Evolutionary conservation across 2,797 vertebrate species (phyloP), one percentile per base, ranked within the genome.

Genomic region (Distichodus sexfasciatus): DNA sequence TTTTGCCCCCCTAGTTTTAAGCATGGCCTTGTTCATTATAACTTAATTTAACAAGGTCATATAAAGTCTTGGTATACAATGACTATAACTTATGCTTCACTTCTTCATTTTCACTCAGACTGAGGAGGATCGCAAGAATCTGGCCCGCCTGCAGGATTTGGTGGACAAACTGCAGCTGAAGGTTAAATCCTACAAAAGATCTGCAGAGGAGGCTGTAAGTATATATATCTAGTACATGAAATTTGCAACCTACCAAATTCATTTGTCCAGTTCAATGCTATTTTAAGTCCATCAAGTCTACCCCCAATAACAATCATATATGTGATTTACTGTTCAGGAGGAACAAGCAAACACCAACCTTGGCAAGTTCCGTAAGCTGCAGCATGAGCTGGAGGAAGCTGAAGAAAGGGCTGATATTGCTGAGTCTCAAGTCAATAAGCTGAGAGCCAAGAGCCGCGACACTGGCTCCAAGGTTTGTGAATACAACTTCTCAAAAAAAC

Each of bases 151-250:
- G 35, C 90, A 92, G 71, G 90, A 92, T 31, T 83, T 92, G 60
- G 90, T 91, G 7, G 90, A 92, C 71, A 91, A 91, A 68, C 82
- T 92, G 78, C 90, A 92, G 74, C 70, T 91, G 63, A 92, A 91
- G 58, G 89, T 92, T 55, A 91, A 91, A 72, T 78, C 89, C 44
- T 91, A 91, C 76, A 91, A 92, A 80, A 90, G 90, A 74, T 8
- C 86, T 74, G 66, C 89, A 12, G 90, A 91, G 80, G 90, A 91
- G 71, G 79, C 88, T 79, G 90, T 92, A 78, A 87, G 90, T 88
- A 31, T 2, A n/a, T n/a, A 12, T 24, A 11, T 23, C 2, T 23
- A 46, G 17, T n/a, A n/a, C n/a, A n/a, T n/a, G n/a, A n/a, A n/a
- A n/a, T n/a, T n/a, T n/a, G n/a, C n/a, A n/a, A n/a, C 4, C 9